Evolutionary conservation across 2,113 vertebrate species (phyloP).

Genomic region (Hyperoodon ampullatus): DNA sequence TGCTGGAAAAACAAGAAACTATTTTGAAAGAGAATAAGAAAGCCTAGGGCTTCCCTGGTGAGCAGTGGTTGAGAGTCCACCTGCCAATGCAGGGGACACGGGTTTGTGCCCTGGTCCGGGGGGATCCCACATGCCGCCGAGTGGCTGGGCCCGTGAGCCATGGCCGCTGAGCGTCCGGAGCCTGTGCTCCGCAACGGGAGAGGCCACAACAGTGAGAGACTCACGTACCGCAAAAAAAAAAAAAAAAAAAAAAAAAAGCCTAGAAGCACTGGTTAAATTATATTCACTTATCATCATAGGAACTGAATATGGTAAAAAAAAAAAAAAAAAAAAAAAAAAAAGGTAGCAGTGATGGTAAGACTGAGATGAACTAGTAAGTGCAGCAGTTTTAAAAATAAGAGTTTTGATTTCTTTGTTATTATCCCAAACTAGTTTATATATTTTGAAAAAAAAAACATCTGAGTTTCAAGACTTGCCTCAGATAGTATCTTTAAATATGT

Average conservation of each 20-base stretch:
- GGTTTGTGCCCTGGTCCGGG: too few species aligned
- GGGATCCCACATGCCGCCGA: too few species aligned
- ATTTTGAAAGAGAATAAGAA: not conserved
- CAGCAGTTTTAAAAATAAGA: not conserved
- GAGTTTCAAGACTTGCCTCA: not conserved
- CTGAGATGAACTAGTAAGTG: not conserved
- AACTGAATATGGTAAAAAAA: not conserved
- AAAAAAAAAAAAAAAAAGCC: too few species aligned
- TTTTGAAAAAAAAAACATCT: not conserved
- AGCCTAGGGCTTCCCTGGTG: not conserved
- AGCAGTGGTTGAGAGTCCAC: too few species aligned
- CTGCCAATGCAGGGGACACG: too few species aligned
- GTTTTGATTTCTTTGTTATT: not conserved
- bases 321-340: not conserved
- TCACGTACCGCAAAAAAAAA: too few species aligned
- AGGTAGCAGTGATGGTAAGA: not conserved
- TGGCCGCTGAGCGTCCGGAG: too few species aligned
- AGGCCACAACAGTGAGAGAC: too few species aligned
- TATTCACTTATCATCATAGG: not conserved
- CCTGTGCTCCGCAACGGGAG: too few species aligned
- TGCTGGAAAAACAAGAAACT: not conserved
- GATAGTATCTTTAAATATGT: not conserved
- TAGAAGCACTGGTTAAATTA: not conserved
- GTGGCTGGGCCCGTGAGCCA: too few species aligned
- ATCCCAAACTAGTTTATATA: not conserved